These are phyloP conservation scores for Campylomormyrus numenius DNA, from an alignment of 2,113 vertebrate genomes.

Conservation along the genomic window DNA sequence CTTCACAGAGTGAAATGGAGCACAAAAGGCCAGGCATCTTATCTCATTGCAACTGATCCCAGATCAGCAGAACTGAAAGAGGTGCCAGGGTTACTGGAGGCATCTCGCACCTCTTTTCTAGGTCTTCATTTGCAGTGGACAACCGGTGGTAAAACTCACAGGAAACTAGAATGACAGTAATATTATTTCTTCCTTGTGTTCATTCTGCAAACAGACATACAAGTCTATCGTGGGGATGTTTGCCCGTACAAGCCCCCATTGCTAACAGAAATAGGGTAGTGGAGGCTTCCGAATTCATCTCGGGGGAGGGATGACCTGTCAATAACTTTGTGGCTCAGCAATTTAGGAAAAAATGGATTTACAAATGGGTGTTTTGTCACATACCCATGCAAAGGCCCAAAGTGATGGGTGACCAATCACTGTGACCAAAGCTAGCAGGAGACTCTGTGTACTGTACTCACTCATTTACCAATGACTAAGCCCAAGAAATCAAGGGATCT, in stretches of 20 bases:
- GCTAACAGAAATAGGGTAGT: not conserved
- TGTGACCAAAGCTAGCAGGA: no score
- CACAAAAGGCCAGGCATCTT: not conserved
- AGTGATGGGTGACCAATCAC: not conserved
- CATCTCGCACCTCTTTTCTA: no score
- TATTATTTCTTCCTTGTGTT: constrained; percentile 60
- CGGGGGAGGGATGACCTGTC: not conserved
- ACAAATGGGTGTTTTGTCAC: not conserved
- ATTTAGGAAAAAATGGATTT: not conserved
- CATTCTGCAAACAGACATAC: constrained; percentile 52
- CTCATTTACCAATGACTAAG: not conserved
- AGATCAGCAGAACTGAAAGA: not conserved
- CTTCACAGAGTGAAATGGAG: not conserved
- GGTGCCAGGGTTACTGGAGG: no score
- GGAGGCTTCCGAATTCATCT: not conserved
- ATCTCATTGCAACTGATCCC: not conserved
- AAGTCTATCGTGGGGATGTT: constrained; percentile 37
- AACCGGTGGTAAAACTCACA: constrained; percentile 30
- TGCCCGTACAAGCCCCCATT: constrained; percentile 50
- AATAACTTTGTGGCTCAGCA: not conserved
- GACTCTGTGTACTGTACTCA: not conserved
- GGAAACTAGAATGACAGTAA: constrained; percentile 56
- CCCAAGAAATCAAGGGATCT: not conserved
- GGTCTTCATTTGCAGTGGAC: not conserved
- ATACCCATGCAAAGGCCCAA: not conserved